phyloP scores from a whole-genome alignment of 2,888 invertebrate genomes.

The Pyrgus malvae region DNA sequence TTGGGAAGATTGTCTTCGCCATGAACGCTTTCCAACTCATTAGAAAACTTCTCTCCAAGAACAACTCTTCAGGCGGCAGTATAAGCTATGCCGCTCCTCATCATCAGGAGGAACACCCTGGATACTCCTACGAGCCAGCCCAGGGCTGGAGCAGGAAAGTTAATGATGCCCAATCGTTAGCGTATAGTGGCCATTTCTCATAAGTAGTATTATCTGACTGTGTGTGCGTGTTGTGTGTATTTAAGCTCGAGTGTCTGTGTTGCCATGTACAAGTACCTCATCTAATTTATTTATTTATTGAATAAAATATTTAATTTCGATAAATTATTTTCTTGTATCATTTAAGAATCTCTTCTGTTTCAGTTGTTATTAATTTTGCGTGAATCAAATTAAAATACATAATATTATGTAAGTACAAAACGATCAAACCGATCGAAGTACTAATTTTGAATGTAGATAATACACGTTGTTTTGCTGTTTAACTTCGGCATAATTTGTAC shows the following conservation, averaged over 20 bases:
- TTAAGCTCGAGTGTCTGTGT: conserved; percentile 46
- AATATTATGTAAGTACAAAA: too few relatives aligned
- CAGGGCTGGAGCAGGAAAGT: conserved; percentile 85
- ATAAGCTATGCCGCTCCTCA: conserved; percentile 86
- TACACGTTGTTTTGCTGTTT: too few relatives aligned
- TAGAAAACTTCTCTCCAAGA: conserved; percentile 87
- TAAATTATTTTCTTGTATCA: conserved; percentile 44
- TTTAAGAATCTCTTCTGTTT: conserved; percentile 2
- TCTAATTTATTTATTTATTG: conserved; percentile 51
- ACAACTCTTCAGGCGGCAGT: conserved; percentile 45
- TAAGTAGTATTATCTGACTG: conserved; percentile 39
- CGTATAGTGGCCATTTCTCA: conserved; percentile 79
- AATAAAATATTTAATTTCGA: conserved; percentile 42
- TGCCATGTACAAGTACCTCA: conserved; percentile 62
- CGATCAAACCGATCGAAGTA: too few relatives aligned
- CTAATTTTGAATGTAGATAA: too few relatives aligned
- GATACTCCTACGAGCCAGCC: conserved; percentile 78
- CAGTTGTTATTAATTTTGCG: too few relatives aligned
- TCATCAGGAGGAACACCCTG: conserved; percentile 81
- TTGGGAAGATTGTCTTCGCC: conserved; percentile 92
- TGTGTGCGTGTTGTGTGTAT: conserved; percentile 41
- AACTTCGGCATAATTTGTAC: too few relatives aligned
- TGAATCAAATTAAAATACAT: too few relatives aligned
- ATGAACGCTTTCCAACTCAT: conserved; percentile 85
- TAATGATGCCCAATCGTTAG: conserved; percentile 85